Base-by-base conservation (phyloP, 1,140 invertebrate species). In the Drosophila orena region DNA sequence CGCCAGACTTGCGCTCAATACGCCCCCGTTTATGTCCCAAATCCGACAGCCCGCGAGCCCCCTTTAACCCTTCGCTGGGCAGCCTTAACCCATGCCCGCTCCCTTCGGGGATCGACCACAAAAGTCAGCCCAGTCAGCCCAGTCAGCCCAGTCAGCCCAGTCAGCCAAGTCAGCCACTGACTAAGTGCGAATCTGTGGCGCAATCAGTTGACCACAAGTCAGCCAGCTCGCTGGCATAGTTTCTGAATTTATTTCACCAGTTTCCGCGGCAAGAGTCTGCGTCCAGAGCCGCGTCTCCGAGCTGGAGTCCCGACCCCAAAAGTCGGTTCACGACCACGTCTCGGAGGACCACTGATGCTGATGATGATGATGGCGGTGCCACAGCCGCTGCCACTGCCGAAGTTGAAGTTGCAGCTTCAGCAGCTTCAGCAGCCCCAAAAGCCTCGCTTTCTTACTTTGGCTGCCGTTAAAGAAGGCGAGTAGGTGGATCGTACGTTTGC, bases 401-500 rank as follows among this genome's bases (percentile, higher is more conserved):
- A 46, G 66, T 56, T 73, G 78, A 62, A 62, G 81, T 65, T 62
- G 61, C 77, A 66, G 79, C 17, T n/a, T n/a, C n/a, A n/a, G n/a
- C n/a, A n/a, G n/a, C 64, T 77, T 55, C 59, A 49, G 64, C 70
- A 56, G 75, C 62, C 64, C 56, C 46, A 27, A 47, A 47, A 47
- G 44, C 24, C 27, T 30, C 47, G 49, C 15, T 35, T 50, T 50
- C 30, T 20, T 34, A 56, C 49, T 46, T 73, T 75, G 62, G 81
- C 77, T 86, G 88, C 88, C 70, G 79, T 73, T 88, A 79, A 84
- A 78, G 81, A 79, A 91, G 89, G 83, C 89, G 88, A 91, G 88
- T 91, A 91, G 88, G 88, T 89, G 88, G 88, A 91, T 80, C 88
- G 83, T 89, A 88, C 88, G 89, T 91, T 91, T 91, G 88, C 83